Evolutionary conservation across 2,888 invertebrate species (phyloP).

Genomic region (Dione juno): DNA sequence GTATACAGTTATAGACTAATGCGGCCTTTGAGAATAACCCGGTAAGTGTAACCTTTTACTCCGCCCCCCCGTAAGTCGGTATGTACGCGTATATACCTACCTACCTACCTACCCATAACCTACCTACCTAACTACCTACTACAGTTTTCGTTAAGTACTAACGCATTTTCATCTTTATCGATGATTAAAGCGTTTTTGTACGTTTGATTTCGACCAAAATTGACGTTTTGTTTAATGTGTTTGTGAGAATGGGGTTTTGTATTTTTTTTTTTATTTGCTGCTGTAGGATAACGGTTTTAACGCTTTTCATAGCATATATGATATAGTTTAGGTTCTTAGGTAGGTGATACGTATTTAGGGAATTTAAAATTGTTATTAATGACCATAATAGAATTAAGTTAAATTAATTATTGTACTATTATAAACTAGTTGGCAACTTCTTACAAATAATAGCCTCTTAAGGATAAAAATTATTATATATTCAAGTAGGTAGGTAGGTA

Average conservation of each 20-base stretch:
- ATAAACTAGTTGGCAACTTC: no score
- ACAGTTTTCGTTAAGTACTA: conserved; percentile 14
- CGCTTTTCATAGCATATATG: background rate
- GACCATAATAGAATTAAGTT: no score
- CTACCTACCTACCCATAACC: no score
- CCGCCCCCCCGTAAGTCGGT: conserved; percentile 1
- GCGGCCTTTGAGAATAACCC: conserved; percentile 45
- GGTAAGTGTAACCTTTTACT: conserved; percentile 25
- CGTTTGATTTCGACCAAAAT: conserved; percentile 14
- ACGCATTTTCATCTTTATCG: conserved; percentile 25
- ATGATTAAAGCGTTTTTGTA: conserved; percentile 21
- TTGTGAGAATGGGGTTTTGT: background rate
- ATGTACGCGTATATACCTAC: no score
- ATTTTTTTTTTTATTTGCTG: background rate
- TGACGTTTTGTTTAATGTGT: background rate
- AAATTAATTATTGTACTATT: no score
- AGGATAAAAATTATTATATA: no score
- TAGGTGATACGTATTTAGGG: no score
- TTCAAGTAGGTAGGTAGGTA: no score
- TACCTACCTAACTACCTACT: background rate
- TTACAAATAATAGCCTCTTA: no score
- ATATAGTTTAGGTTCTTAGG: no score
- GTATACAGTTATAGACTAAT: conserved; percentile 37
- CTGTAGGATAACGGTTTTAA: background rate
- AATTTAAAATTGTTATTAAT: no score